Base-by-base conservation (phyloP, 2,888 invertebrate genomes). In the Heteropelma amictum region DNA sequence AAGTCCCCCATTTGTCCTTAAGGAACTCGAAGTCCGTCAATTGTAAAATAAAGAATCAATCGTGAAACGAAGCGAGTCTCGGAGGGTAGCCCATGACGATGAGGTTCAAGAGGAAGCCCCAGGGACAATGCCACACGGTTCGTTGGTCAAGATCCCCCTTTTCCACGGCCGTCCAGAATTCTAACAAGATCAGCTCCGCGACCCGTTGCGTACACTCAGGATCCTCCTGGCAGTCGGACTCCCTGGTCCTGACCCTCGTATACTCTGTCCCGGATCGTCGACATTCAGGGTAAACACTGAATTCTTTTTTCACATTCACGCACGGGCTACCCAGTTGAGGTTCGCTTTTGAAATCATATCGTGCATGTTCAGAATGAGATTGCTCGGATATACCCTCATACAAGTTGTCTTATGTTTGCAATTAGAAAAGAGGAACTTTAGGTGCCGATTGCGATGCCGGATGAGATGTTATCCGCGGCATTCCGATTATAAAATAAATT, bases 1-100 rank as follows among this genome's bases (percentile, higher is more conserved):
- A 56, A 40, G 17, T 56, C 40, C 12, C 23, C 3, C 14, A 42
- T 45, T 38, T 45, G 58, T 26, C 51, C 14, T 58, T 21, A 35
- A 54, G 47, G 33, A 56, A 28, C 73, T 35, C 26, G 5, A 38
- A 49, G 33, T 42, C 77, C 76, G 79, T 81, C 81, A 80, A 86
- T 87, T 88, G 88, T 88, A 87, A 88, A 88, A 87, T 88, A 88
- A 88, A 88, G 88, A 88, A 88, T 88, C 87, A 87, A 88, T 88
- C 81, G 88, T 83, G 86, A 87, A 88, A 88, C 88, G 88, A 88
- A 87, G 87, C 88, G 85, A 87, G 84, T 79, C 84, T 79, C 77
- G 69, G 60, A n/a, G n/a, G 72, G 77, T 64, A 28, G 78, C 63
- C 64, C 61, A 53, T 30, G 73, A 72, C 56, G 64, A 76, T 61